A percentile compares a stretch with the other conserved stretches of the same genome.
Evolutionary conservation across 2,113 vertebrate genomes (phyloP).

Genomic region (Salvelinus fontinalis): DNA sequence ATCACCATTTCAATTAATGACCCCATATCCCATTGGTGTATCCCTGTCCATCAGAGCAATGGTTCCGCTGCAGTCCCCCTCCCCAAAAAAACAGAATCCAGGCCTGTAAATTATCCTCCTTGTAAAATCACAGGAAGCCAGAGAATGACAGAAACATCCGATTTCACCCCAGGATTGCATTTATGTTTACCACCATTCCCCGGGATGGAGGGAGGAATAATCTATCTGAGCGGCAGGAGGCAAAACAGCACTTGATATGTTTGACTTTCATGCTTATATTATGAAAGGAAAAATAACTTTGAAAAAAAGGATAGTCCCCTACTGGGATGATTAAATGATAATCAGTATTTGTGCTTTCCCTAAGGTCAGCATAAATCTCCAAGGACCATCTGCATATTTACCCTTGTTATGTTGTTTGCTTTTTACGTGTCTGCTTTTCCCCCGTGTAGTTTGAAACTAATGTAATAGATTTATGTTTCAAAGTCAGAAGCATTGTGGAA

Average conservation of each 20-base stretch:
- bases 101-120: conserved; percentile 67
- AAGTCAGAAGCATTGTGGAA: background rate
- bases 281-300: conserved; percentile 27
- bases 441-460: background rate
- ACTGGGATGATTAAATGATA: conserved; percentile 34
- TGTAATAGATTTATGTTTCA: background rate
- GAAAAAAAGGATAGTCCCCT: conserved; percentile 19
- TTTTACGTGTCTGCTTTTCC: background rate
- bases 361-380: conserved; percentile 10
- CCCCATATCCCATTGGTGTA: conserved; percentile 58
- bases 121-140: conserved; percentile 63
- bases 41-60: conserved; percentile 52
- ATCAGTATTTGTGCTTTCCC: conserved; percentile 37
- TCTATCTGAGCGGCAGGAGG: conserved; percentile 35
- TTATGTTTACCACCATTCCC: conserved; percentile 54
- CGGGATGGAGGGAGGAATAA: conserved; percentile 50
- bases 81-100: conserved; percentile 55
- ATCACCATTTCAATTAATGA: conserved; percentile 32
- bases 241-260: conserved; percentile 37
- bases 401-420: background rate
- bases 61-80: conserved; percentile 41
- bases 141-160: conserved; percentile 65
- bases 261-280: conserved; percentile 41
- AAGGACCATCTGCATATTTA: conserved; percentile 2
- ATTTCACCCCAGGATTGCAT: conserved; percentile 63